phyloP scores from a whole-genome alignment of 2,888 invertebrate species.

The Achlya flavicornis region DNA sequence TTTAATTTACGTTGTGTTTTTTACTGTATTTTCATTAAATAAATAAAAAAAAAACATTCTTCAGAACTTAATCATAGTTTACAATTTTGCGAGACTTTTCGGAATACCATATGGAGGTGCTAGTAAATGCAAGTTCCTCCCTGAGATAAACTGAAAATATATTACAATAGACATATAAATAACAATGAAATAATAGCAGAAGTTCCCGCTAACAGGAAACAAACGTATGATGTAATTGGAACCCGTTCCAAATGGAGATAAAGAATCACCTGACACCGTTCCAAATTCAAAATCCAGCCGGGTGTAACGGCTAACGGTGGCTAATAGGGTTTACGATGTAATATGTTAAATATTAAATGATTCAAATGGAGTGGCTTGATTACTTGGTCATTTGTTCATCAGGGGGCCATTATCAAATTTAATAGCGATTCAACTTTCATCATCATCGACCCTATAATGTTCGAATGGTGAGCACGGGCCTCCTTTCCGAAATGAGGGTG shows the following conservation, averaged over 20 bases:
- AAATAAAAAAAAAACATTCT: no score
- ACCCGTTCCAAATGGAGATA: conserved; percentile 2
- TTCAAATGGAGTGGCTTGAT: background rate
- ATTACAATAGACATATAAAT: background rate
- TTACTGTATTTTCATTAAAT: no score
- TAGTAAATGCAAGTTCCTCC: no score
- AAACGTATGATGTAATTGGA: conserved; percentile 1
- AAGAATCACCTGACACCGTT: conserved; percentile 11
- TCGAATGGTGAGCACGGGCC: no score
- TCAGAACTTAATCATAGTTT: no score
- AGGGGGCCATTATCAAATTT: background rate
- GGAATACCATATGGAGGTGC: no score
- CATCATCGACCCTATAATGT: no score
- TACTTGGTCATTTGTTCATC: background rate
- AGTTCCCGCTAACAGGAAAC: conserved; percentile 4
- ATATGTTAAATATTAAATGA: background rate
- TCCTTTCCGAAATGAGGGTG: no score
- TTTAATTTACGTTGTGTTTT: no score
- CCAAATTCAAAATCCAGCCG: conserved; percentile 2
- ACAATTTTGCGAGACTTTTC: no score
- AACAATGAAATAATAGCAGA: background rate
- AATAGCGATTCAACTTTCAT: no score
- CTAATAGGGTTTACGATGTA: background rate
- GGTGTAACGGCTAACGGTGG: conserved; percentile 1
- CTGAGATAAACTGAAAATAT: no score